Conservation (phyloP, 2,888 invertebrate genomes). For the Zelleria hepariella region DNA sequence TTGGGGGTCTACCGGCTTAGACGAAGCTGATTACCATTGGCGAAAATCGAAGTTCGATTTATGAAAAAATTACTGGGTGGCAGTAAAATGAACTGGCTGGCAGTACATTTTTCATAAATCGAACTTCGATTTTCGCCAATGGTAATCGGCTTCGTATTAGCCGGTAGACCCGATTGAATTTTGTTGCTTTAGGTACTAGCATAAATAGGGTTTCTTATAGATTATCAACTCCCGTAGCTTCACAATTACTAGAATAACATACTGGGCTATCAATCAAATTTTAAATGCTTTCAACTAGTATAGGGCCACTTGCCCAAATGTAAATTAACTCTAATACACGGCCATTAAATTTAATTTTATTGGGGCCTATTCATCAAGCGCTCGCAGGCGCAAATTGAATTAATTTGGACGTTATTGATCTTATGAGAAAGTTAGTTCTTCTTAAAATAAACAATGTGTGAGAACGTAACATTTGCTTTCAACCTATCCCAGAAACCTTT, state of each 20-base stretch:
- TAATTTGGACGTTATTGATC: not conserved
- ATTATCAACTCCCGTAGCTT: not conserved
- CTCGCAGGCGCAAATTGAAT: not conserved
- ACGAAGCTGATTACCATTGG: too few relatives aligned
- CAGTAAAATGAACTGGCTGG: too few relatives aligned
- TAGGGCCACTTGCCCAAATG: constrained; percentile 26
- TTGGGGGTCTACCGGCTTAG: too few relatives aligned
- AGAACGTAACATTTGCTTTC: not conserved
- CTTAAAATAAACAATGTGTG: not conserved
- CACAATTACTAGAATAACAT: not conserved
- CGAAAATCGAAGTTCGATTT: too few relatives aligned
- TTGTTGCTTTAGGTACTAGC: too few relatives aligned
- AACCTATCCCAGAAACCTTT: not conserved
- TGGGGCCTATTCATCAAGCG: constrained; percentile 11
- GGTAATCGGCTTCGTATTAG: too few relatives aligned
- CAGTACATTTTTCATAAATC: too few relatives aligned
- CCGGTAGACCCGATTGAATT: too few relatives aligned
- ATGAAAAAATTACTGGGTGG: too few relatives aligned
- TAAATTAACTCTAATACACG: constrained; percentile 55
- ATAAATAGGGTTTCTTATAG: too few relatives aligned
- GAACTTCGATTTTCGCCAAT: too few relatives aligned
- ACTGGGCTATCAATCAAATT: not conserved
- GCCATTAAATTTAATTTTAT: constrained; percentile 31
- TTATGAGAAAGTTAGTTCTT: not conserved
- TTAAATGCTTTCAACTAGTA: not conserved